Conservation (phyloP, 2,797 vertebrate species). For the Rhabdophis nuchalis region DNA sequence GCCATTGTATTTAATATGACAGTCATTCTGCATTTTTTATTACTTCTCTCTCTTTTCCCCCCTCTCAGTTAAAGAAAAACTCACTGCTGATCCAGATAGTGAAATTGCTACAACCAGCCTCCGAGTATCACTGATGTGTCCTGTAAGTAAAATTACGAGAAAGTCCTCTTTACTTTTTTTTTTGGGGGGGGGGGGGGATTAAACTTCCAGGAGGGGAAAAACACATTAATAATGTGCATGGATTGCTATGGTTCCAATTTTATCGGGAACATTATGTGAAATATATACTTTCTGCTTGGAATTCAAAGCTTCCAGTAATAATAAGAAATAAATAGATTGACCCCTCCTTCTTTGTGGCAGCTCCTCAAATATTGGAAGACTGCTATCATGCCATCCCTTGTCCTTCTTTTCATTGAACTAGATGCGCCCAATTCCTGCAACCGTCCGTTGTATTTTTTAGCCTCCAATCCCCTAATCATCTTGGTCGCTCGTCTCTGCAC, state of each 20-base stretch:
- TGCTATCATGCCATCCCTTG: no score
- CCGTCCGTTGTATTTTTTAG: no score
- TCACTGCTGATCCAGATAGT: slow-evolving; percentile 95
- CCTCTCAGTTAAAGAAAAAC: slow-evolving; percentile 91
- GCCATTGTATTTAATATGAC: not conserved
- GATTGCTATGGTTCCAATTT: not conserved
- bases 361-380: no score
- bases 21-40: not conserved
- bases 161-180: not conserved
- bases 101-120: slow-evolving; percentile 96
- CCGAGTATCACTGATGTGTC: slow-evolving; percentile 93
- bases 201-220: not conserved
- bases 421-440: no score
- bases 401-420: no score
- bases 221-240: not conserved
- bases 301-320: not conserved
- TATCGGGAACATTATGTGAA: not conserved
- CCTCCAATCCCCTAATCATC: no score
- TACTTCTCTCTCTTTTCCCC: slow-evolving; percentile 21
- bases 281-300: not conserved
- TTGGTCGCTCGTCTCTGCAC: no score
- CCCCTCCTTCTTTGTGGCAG: no score
- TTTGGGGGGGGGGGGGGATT: not conserved
- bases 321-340: no score
- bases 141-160: slow-evolving; percentile 77